Conservation (phyloP, 2,797 vertebrate genomes). For the Acropternis orthonyx region DNA sequence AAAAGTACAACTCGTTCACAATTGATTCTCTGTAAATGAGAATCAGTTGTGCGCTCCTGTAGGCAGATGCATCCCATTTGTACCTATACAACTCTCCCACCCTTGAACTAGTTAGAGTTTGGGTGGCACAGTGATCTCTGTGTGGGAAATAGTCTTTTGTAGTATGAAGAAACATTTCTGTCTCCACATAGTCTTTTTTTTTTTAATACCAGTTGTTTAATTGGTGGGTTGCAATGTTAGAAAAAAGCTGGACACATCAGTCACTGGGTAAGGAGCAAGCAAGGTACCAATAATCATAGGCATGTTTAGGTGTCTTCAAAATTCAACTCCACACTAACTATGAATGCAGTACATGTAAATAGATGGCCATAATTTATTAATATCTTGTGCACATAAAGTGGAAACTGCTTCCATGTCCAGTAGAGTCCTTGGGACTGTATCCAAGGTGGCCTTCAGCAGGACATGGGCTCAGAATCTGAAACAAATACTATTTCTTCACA, state of each 20-base stretch:
- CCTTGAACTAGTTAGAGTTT: no score
- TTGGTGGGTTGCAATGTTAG: background rate
- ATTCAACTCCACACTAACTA: background rate
- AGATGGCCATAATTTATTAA: background rate
- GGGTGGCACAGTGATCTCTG: no score
- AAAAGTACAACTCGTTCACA: background rate
- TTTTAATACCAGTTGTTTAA: background rate
- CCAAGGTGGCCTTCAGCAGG: background rate
- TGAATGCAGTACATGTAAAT: background rate
- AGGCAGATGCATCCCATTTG: background rate
- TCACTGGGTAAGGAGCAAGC: background rate
- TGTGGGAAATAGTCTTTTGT: background rate
- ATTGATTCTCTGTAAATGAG: background rate
- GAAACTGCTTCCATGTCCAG: background rate
- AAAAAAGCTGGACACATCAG: fast-evolving
- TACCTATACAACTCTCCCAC: no score
- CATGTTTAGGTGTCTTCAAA: background rate
- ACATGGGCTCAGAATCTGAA: background rate
- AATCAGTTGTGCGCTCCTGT: background rate
- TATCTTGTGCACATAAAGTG: background rate
- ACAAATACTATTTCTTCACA: background rate
- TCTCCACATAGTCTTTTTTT: background rate
- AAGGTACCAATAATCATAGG: background rate
- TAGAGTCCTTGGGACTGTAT: background rate
- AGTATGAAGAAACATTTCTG: background rate